Conservation (phyloP, 2,113 vertebrate genomes). For the Australoheros scitulus region DNA sequence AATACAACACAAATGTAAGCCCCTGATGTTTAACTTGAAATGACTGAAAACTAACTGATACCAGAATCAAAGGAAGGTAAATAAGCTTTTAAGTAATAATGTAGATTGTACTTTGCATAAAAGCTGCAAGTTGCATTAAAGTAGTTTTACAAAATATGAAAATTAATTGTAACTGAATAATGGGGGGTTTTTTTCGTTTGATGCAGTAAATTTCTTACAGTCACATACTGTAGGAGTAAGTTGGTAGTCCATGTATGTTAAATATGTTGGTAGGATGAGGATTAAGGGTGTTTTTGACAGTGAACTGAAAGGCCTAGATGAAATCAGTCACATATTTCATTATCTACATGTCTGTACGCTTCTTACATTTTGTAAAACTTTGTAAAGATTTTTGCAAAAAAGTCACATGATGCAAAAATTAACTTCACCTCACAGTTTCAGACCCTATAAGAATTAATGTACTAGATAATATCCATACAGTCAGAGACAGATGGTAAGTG, state of each 20-base stretch:
- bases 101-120: too few species aligned
- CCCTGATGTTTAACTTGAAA: too few species aligned
- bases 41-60: not conserved
- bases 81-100: accelerated
- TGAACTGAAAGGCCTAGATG: not conserved
- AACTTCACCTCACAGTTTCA: not conserved
- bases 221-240: not conserved
- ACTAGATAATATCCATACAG: not conserved
- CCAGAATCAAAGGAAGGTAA: not conserved
- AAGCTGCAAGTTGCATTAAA: too few species aligned
- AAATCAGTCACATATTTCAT: not conserved
- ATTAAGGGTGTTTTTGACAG: too few species aligned
- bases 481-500: not conserved
- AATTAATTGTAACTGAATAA: not conserved
- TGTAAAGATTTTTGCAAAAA: not conserved
- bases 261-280: too few species aligned
- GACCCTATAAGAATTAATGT: not conserved
- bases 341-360: not conserved
- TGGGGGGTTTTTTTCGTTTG: too few species aligned
- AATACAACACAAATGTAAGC: too few species aligned
- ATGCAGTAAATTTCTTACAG: too few species aligned
- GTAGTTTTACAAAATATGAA: not conserved
- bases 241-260: not conserved
- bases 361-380: not conserved
- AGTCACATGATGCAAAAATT: not conserved